Conservation (phyloP, 2,113 vertebrate species). For the Cryptoleucopteryx plumbea region DNA sequence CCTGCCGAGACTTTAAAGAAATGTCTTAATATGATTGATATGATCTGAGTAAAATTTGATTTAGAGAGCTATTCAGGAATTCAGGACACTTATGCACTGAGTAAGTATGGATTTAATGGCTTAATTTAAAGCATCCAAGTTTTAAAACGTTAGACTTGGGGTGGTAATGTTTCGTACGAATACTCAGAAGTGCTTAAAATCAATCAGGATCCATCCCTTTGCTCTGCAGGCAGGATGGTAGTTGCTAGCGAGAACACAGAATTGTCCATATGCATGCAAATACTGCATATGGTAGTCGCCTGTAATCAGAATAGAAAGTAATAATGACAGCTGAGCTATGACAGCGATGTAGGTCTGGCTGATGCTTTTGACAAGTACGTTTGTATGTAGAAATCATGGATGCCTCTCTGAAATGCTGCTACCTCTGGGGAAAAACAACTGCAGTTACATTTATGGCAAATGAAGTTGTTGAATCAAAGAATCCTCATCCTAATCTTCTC, state of each 20-base stretch:
- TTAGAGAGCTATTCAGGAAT: slow-evolving; percentile 40
- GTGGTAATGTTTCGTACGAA: neutral
- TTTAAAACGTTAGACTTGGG: neutral
- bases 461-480: neutral
- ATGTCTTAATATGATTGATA: slow-evolving; percentile 26
- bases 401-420: neutral
- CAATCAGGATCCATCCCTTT: neutral
- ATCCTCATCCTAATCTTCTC: neutral
- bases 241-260: neutral
- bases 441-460: neutral
- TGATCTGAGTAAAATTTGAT: slow-evolving; percentile 3
- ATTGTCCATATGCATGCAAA: neutral
- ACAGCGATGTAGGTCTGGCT: neutral
- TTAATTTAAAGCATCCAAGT: slow-evolving; percentile 37
- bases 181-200: neutral
- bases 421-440: neutral
- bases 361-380: neutral
- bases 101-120: slow-evolving; percentile 38
- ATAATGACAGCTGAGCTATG: neutral
- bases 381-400: neutral
- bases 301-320: neutral
- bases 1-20: neutral
- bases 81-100: slow-evolving; percentile 41
- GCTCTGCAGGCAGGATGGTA: neutral
- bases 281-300: neutral